phyloP scores from a whole-genome alignment of 2,113 vertebrate genomes.

The Catharus bicknelli region DNA sequence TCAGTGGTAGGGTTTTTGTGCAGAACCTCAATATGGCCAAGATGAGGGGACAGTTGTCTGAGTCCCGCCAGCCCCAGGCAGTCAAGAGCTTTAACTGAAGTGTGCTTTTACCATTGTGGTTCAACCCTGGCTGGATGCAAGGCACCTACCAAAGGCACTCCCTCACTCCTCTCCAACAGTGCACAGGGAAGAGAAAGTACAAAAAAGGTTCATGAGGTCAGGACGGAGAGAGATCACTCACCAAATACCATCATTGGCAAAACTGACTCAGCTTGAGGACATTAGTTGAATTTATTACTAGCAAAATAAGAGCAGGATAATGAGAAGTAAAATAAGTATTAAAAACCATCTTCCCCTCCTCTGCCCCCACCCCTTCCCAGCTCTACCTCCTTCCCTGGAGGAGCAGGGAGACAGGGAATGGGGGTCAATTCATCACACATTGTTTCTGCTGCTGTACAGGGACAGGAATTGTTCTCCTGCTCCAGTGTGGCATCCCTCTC shows the following conservation, averaged over 20 bases:
- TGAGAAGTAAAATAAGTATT: not conserved
- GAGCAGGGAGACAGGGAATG: not conserved
- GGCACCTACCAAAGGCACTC: not conserved
- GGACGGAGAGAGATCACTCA: not conserved
- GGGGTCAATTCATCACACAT: rapidly evolving
- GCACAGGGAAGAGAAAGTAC: not conserved
- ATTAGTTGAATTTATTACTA: not conserved
- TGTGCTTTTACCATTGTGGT: not conserved
- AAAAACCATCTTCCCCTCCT: not conserved
- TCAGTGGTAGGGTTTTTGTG: not conserved
- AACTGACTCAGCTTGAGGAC: not conserved
- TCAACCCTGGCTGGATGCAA: not conserved
- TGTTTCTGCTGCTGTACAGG: not conserved
- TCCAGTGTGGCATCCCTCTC: not conserved
- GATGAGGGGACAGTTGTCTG: not conserved
- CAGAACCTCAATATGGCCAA: not conserved
- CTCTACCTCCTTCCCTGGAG: not conserved
- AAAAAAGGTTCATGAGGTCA: not conserved
- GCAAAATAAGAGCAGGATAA: not conserved
- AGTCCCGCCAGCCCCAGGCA: not conserved
- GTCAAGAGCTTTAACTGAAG: not conserved
- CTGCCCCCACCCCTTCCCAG: not conserved
- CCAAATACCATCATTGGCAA: not conserved
- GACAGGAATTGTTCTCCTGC: not conserved
- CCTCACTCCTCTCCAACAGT: not conserved